Base-by-base conservation (phyloP, 1,140 invertebrate genomes). In the Trissolcus basalis region DNA sequence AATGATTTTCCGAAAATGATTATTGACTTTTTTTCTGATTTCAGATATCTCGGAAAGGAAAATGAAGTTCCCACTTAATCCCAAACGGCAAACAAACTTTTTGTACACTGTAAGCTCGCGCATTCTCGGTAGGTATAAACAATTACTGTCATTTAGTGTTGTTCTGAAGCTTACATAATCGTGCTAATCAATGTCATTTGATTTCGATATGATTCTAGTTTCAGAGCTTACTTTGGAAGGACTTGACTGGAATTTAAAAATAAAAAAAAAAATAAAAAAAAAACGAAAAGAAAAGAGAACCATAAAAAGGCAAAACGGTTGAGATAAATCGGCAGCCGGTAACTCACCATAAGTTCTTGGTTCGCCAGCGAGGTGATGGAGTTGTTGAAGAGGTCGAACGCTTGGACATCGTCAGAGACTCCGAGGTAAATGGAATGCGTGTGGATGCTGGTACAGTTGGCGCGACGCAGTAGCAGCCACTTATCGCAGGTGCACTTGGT, bases 361-460 rank as follows among this genome's bases (percentile, higher is more conserved):
- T 82, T 71, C 14, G 43, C 65, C n/a, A 88, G 50, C 14, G 64
- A 47, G 10, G 79, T 72, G 68, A 88, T 82, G 8, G 83, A 82
- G 50, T 88, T 88, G 65, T 86, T 83, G 47, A 81, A 86, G 9
- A 87, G 64, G 59, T 88, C 85, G 36, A 87, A 71, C 1, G 81
- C 84, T 45, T 85, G 81, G 5, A 87, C 78, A n/a, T 55, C 56
- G 47, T 56, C 63, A 15, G 83, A 65, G 6, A 80, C 79, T 50
- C 83, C 84, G 33, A 80, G 78, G 53, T 84, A 61, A 32, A 87
- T 70, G 59, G 77, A 83, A 63, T 84, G 85, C 43, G 86, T 81
- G 58, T 79, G 80, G 47, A 77, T 76, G 8, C 81, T 79, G n/a
- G 77, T 71, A 75, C 86, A 88, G 35, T 81, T 80, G 47, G 82